Conservation (phyloP, 1,140 invertebrate species). For the Ceratoteleas bidentatus region DNA sequence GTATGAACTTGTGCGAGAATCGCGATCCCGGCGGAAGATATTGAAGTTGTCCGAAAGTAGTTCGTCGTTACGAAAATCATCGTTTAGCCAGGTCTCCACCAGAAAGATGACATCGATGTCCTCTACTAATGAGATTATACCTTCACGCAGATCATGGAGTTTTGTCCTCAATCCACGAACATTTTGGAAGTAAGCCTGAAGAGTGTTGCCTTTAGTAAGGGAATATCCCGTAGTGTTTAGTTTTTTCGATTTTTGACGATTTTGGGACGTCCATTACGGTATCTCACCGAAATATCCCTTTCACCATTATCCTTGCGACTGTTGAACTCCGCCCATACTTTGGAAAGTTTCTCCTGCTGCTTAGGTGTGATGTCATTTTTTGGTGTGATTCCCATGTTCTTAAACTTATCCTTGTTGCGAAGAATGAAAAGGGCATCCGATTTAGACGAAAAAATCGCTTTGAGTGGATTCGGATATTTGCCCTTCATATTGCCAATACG, state of each 20-base stretch:
- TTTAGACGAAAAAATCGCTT: slow-evolving; percentile 4
- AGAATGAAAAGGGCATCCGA: slow-evolving; percentile 14
- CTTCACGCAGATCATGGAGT: not conserved
- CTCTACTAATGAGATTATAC: not conserved
- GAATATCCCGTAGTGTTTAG: not conserved
- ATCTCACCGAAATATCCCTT: not conserved
- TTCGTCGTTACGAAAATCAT: not conserved
- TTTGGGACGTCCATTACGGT: not conserved
- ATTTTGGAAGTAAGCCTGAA: slow-evolving; percentile 14
- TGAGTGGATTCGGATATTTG: not conserved
- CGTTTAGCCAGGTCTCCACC: slow-evolving; percentile 9
- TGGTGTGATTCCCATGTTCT: not conserved
- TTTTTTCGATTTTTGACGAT: slow-evolving; percentile 9
- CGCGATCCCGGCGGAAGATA: not conserved
- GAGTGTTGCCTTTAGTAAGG: not conserved
- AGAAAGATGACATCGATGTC: not conserved
- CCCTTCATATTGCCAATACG: not conserved
- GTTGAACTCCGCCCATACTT: slow-evolving; percentile 3
- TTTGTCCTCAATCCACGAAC: slow-evolving; percentile 11
- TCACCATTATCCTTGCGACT: slow-evolving; percentile 1
- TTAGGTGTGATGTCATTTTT: slow-evolving; percentile 23
- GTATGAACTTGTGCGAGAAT: not conserved
- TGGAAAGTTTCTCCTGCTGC: not conserved
- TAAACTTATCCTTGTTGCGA: slow-evolving; percentile 10
- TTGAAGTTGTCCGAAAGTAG: not conserved